These are phyloP conservation scores for Lamproptera curius DNA, from an alignment of 2,888 invertebrate species.

Conservation along the genomic window DNA sequence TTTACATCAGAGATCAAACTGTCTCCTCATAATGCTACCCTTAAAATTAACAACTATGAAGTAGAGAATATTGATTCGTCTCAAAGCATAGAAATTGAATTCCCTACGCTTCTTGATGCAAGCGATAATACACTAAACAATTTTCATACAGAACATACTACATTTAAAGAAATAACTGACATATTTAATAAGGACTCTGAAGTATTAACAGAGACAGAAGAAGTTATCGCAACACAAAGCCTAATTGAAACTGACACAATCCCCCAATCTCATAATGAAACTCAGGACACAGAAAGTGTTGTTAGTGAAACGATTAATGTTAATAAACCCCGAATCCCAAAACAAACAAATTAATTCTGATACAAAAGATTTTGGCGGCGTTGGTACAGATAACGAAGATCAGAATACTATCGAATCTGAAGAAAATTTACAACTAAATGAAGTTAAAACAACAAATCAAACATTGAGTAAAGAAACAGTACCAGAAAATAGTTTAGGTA, in stretches of 20 bases:
- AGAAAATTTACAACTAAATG: background rate
- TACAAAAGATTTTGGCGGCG: background rate
- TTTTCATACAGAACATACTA: background rate
- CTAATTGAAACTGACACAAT: background rate
- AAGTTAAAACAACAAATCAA: background rate
- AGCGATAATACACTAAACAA: background rate
- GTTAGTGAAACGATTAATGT: conserved; percentile 2
- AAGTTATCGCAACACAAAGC: background rate
- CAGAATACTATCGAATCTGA: background rate
- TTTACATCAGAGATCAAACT: conserved; percentile 39
- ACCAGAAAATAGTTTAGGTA: conserved; percentile 19
- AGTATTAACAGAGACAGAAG: background rate
- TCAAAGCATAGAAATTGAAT: background rate
- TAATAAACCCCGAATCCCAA: background rate
- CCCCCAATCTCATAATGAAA: background rate
- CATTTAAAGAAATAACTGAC: background rate
- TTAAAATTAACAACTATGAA: conserved; percentile 36
- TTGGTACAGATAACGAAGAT: background rate
- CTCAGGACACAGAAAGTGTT: background rate
- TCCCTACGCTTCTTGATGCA: background rate
- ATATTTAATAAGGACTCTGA: background rate
- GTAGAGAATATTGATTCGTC: background rate
- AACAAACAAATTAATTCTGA: background rate
- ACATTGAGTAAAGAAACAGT: background rate
- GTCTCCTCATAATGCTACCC: conserved; percentile 38